These are phyloP conservation scores for Xanthorhoe spadicearia DNA, from an alignment of 2,888 invertebrate species.

Conservation along the genomic window DNA sequence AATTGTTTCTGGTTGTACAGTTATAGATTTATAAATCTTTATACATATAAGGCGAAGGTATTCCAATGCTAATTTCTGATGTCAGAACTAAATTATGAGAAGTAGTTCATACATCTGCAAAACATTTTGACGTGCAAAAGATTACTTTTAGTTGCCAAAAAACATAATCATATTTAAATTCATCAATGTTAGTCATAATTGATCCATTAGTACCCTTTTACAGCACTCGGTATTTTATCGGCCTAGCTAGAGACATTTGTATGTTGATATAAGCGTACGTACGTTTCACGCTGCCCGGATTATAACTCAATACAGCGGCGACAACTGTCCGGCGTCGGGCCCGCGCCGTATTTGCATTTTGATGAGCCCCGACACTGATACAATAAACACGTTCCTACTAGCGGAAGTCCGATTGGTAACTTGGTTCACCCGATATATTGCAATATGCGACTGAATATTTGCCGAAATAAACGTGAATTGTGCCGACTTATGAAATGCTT, in stretches of 20 bases:
- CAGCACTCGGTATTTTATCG: slow-evolving; percentile 4
- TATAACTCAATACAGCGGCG: slow-evolving; percentile 78
- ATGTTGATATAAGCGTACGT: slow-evolving; percentile 40
- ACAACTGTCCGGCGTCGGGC: slow-evolving; percentile 73
- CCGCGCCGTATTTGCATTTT: slow-evolving; percentile 82
- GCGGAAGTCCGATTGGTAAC: slow-evolving; percentile 51
- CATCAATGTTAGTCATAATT: no score
- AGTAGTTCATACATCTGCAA: no score
- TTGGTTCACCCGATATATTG: slow-evolving; percentile 26
- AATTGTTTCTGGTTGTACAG: no score
- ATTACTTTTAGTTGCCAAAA: no score
- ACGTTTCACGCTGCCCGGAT: slow-evolving; percentile 47
- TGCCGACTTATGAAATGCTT: slow-evolving; percentile 6
- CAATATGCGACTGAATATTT: slow-evolving; percentile 23
- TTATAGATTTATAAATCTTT: no score
- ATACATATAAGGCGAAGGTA: no score
- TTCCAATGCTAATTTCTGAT: no score
- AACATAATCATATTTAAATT: no score
- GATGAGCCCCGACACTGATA: slow-evolving; percentile 83
- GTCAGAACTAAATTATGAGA: no score
- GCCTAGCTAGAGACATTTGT: slow-evolving; percentile 28
- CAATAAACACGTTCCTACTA: slow-evolving; percentile 78
- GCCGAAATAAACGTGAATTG: slow-evolving; percentile 11
- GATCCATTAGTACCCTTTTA: background rate
- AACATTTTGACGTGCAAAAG: no score